Evolutionary conservation across 2,888 invertebrate genomes (phyloP), one percentile per base, ranked within the genome.

Genomic region (Amblyjoppa proteus): DNA sequence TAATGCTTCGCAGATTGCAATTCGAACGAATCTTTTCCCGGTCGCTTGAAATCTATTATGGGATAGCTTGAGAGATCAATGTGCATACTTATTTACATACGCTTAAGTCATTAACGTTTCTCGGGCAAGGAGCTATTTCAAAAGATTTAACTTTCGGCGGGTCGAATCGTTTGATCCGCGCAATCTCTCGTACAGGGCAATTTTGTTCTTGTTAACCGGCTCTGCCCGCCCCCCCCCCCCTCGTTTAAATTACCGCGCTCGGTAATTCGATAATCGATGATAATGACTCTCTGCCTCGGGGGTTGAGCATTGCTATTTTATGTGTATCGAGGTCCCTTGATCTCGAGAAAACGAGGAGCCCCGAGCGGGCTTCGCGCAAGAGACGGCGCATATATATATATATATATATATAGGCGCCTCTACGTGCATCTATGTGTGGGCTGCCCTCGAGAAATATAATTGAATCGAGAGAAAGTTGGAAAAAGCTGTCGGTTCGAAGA

Each of bases 381-480:
- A 20, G 41, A 20, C 68, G 1, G 4, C 3, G 20, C 20, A 20
- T 20, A 20, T 20, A 20, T 64, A 16, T 20, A 20, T 64, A 16
- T 69, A 69, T 69, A 20, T 20, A 20, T 64, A 16, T 69, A 69
- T 69, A 20, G 20, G 31, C 51, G n/a, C 16, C 31, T 45, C 4
- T 25, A 20, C 34, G n/a, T 49, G 31, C 51, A 16, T 61, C 34
- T 49, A 61, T 53, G 64, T 71, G 38, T 76, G 71, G 71, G 64
- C 31, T 20, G 25, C 58, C 53, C 28, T 16, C 61, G 73, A 78
- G 64, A 78, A 78, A 84, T 70, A 82, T 82, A 81, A 84, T 84
- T 84, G 77, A 81, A 81, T 84, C 78, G 78, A 78, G 84, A 85
- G 84, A 85, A 85, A 85, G 84, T 85, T 85, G 81, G 78, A 78